phyloP scores from a whole-genome alignment of 2,797 vertebrate species.

The Dryobates pubescens region DNA sequence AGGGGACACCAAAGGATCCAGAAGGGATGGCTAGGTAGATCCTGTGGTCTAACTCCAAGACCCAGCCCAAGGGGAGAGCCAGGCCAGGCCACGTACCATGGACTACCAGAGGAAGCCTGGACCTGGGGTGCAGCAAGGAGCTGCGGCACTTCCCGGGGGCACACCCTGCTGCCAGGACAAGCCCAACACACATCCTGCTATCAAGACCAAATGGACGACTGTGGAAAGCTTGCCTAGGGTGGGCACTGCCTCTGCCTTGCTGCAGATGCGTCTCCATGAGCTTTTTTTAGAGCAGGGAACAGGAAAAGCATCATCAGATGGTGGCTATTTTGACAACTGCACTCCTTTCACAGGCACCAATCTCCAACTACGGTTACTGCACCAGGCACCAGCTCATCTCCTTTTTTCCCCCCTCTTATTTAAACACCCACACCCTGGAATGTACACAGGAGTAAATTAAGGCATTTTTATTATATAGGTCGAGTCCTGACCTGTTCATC shows the following conservation, averaged over 20 bases:
- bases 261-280: neutral
- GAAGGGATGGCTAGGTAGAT: neutral
- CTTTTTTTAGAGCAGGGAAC: neutral
- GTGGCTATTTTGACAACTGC: neutral
- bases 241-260: fast-evolving
- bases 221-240: neutral
- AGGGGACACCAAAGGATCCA: neutral
- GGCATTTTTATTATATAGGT: neutral
- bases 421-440: neutral
- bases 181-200: fast-evolving
- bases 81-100: fast-evolving
- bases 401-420: neutral
- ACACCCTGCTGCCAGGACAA: neutral
- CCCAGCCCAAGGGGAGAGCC: fast-evolving
- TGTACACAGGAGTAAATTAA: neutral
- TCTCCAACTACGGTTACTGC: neutral
- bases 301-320: neutral
- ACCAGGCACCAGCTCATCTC: neutral
- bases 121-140: neutral
- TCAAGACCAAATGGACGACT: fast-evolving
- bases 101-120: neutral
- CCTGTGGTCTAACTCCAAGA: neutral
- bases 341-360: neutral
- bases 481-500: slow-evolving; percentile 36
- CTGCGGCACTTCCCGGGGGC: neutral